phyloP scores from a whole-genome alignment of 2,888 invertebrate genomes.

The Cinara cedri region DNA sequence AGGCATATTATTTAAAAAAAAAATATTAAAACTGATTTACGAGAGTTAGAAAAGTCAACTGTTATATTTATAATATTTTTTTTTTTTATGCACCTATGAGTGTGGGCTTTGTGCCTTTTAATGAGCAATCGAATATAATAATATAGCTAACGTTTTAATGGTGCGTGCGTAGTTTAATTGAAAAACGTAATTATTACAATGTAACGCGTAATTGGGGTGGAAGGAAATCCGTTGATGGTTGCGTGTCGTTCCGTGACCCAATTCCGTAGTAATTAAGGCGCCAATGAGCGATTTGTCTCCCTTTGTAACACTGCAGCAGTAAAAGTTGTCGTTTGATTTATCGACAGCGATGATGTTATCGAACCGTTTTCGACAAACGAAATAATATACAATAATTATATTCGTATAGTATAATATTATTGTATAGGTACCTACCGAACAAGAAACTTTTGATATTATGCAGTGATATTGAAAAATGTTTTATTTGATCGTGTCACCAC shows the following conservation, averaged over 20 bases:
- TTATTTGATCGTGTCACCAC: too few species aligned
- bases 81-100: not conserved
- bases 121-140: not conserved
- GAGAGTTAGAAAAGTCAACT: not conserved
- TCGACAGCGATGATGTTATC: not conserved
- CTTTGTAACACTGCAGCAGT: not conserved
- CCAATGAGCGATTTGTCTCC: conserved; percentile 1
- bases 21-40: not conserved
- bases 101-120: not conserved
- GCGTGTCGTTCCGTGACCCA: conserved; percentile 31
- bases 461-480: too few species aligned
- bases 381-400: not conserved
- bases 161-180: conserved; percentile 30
- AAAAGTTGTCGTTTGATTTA: conserved; percentile 14
- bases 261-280: conserved; percentile 10
- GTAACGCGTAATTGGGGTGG: not conserved
- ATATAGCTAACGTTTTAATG: not conserved
- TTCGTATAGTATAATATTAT: too few species aligned
- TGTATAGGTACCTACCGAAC: too few species aligned
- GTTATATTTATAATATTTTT: not conserved
- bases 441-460: too few species aligned
- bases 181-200: conserved; percentile 33
- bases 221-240: conserved; percentile 20
- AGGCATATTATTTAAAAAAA: not conserved
- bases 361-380: conserved; percentile 4